phyloP scores from a whole-genome alignment of 2,113 vertebrate genomes.

The Amazona vittata region DNA sequence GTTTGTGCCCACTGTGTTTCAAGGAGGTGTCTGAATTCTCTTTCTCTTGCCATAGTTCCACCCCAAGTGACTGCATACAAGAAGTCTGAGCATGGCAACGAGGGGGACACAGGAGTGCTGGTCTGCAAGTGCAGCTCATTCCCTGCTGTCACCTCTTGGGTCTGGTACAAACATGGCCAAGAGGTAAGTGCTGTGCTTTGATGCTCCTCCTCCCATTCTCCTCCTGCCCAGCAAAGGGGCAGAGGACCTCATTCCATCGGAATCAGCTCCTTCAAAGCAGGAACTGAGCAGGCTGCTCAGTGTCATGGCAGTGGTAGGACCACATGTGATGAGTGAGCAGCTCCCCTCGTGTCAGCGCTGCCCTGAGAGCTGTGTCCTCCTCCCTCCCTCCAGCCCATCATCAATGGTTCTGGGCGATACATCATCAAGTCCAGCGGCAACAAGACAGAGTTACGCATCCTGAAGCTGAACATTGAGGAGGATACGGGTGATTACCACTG shows the following conservation, averaged over 20 bases:
- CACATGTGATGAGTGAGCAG: accelerated
- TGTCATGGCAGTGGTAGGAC: background rate
- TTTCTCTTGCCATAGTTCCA: conserved; percentile 52
- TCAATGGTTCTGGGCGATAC: conserved; percentile 77
- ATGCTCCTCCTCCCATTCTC: background rate
- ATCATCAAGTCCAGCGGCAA: conserved; percentile 74
- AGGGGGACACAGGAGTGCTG: conserved; percentile 80
- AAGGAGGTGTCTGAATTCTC: background rate
- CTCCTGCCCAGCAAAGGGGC: background rate
- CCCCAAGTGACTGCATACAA: conserved; percentile 81
- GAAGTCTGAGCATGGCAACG: conserved; percentile 86
- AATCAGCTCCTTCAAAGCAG: background rate
- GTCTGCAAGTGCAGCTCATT: conserved; percentile 80
- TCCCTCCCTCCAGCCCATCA: conserved; percentile 38
- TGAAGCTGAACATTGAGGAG: conserved; percentile 63
- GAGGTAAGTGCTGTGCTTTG: conserved; percentile 6
- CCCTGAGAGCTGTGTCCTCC: background rate
- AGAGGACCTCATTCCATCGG: background rate
- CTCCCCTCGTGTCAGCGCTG: background rate
- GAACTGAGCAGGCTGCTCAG: background rate
- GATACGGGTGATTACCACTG: conserved; percentile 86
- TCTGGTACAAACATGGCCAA: conserved; percentile 58
- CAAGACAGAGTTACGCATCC: conserved; percentile 79
- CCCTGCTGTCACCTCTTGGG: conserved; percentile 63
- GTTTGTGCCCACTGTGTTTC: background rate